These are phyloP conservation scores for Enteromius paludinosus DNA, from an alignment of 2,797 vertebrate species.

Conservation along the genomic window DNA sequence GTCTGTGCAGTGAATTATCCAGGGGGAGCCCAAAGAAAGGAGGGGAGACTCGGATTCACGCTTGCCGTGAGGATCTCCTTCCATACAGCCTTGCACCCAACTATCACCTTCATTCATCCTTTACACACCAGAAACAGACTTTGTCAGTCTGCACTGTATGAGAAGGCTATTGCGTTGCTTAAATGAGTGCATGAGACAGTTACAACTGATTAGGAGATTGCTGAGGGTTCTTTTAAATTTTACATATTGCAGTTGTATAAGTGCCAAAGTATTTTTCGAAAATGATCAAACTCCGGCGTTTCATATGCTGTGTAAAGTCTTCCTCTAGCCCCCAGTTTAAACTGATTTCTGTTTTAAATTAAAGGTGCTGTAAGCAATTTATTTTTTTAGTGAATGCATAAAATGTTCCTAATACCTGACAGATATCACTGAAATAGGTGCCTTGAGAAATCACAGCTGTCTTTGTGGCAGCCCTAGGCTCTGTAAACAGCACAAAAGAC, in stretches of 20 bases:
- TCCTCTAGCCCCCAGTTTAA: neutral
- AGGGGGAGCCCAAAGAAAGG: conserved; percentile 53
- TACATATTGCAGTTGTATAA: neutral
- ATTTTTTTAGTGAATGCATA: conserved; percentile 1
- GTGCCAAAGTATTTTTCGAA: neutral
- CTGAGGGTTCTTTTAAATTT: neutral
- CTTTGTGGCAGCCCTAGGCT: conserved; percentile 11
- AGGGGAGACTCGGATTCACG: conserved; percentile 19
- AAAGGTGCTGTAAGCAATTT: neutral
- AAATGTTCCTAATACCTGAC: conserved; percentile 6
- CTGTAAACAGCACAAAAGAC: conserved; percentile 25
- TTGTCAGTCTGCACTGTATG: neutral
- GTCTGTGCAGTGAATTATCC: conserved; percentile 67
- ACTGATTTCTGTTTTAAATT: neutral
- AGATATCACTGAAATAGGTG: neutral
- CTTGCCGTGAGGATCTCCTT: neutral
- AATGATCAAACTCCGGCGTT: neutral
- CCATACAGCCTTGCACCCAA: neutral
- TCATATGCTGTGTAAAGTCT: neutral
- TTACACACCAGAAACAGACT: conserved; percentile 3
- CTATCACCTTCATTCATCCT: conserved; percentile 25
- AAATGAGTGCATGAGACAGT: neutral
- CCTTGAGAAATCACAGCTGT: conserved; percentile 25
- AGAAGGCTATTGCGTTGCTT: neutral
- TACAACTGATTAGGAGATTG: neutral